Conservation (phyloP, 2,113 vertebrate genomes). For the Myrmecobius fasciatus region DNA sequence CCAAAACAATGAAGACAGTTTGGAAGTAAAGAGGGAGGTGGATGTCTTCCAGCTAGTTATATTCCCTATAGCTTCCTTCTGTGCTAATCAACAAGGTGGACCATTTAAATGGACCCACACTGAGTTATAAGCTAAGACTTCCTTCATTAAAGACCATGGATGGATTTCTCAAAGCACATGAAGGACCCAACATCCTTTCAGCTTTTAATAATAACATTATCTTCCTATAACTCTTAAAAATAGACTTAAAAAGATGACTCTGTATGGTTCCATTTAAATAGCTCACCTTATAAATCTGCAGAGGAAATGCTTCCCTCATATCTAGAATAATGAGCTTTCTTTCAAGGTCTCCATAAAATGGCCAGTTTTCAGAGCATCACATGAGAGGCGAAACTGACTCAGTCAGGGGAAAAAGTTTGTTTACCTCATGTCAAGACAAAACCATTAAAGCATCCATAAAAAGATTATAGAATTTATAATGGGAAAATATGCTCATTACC, state of each 20-base stretch:
- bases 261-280: not conserved
- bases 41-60: not conserved
- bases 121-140: not conserved
- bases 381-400: not conserved
- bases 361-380: not conserved
- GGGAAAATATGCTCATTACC: not conserved
- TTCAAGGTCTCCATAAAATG: not conserved
- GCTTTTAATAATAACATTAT: not conserved
- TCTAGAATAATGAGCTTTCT: not conserved
- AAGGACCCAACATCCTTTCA: not conserved
- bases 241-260: not conserved
- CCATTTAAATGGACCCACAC: not conserved
- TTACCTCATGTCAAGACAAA: not conserved
- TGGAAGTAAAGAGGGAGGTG: not conserved
- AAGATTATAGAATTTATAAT: not conserved
- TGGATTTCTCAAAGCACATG: not conserved
- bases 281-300: not conserved
- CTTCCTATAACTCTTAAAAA: not conserved
- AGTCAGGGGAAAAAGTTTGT: not conserved
- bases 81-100: not conserved
- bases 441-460: not conserved
- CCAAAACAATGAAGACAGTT: not conserved
- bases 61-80: not conserved
- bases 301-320: not conserved
- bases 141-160: not conserved